A percentile compares a stretch with the other conserved stretches of the same genome.
Evolutionary conservation across 1,140 invertebrate species (phyloP).

Genomic region (Ganaspis sp.): DNA sequence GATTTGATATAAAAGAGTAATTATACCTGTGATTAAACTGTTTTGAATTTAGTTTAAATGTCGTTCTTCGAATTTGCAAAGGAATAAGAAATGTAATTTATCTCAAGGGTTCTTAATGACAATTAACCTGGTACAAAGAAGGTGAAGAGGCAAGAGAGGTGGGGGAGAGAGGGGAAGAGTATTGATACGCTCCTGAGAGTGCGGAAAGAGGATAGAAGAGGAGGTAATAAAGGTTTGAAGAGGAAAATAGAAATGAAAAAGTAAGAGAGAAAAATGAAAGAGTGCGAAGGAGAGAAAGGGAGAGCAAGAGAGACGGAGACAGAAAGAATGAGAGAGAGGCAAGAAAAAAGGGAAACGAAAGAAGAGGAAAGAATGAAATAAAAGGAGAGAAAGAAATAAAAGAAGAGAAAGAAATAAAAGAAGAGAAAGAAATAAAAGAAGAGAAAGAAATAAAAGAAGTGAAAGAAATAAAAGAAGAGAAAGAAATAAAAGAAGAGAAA

Average conservation of each 20-base stretch:
- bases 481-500: neutral
- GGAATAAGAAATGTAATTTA: conserved; percentile 8
- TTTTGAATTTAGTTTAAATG: conserved; percentile 8
- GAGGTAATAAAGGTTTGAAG: conserved; percentile 37
- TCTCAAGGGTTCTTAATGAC: neutral
- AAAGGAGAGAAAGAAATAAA: neutral
- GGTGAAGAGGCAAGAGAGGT: neutral
- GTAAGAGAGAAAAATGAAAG: conserved; percentile 44
- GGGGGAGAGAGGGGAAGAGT: neutral
- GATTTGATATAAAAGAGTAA: neutral
- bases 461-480: conserved; percentile 12
- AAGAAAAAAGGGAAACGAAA: neutral
- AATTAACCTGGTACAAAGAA: neutral
- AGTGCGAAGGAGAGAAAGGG: conserved; percentile 36
- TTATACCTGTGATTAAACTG: neutral
- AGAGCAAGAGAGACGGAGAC: neutral
- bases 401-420: neutral
- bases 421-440: no score
- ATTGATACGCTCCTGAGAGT: conserved; percentile 17
- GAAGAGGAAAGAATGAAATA: neutral
- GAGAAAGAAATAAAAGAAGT: no score
- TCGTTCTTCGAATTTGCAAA: neutral
- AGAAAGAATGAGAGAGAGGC: neutral
- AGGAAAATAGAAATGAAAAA: neutral
- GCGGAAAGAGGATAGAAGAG: conserved; percentile 45